Percentiles rank a stretch among this genome's conserved stretches.
Conservation (phyloP, 2,797 vertebrate genomes). For the Brotogeris chrysoptera region DNA sequence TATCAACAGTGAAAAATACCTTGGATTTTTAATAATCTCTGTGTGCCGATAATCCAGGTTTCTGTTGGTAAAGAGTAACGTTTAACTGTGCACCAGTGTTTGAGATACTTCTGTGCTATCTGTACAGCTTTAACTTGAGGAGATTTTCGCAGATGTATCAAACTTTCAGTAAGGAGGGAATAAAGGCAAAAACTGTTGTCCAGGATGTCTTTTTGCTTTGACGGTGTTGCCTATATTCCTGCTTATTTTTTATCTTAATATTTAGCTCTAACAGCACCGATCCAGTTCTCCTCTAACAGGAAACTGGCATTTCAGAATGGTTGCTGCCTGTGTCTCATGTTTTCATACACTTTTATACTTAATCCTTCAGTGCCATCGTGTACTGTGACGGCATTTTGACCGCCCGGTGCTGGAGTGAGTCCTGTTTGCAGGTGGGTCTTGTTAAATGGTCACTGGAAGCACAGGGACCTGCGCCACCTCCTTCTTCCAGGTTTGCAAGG, state of each 20-base stretch:
- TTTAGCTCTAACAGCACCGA: constrained; percentile 57
- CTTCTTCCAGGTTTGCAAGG: background rate
- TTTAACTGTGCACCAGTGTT: background rate
- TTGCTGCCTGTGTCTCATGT: constrained; percentile 38
- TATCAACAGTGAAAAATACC: background rate
- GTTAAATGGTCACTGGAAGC: background rate
- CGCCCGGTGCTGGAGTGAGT: rapidly evolving
- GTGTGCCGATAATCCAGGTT: background rate
- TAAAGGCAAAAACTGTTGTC: background rate
- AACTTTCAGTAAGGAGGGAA: background rate
- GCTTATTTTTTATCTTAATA: constrained; percentile 68
- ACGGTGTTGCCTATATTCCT: background rate
- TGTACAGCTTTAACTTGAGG: background rate
- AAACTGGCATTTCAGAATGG: constrained; percentile 54
- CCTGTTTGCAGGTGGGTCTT: background rate
- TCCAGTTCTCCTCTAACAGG: constrained; percentile 50
- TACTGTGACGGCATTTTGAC: background rate
- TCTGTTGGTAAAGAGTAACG: background rate
- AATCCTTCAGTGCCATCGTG: background rate
- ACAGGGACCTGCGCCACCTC: background rate
- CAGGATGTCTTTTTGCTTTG: background rate
- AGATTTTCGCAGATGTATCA: background rate
- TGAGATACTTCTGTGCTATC: background rate
- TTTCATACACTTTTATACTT: constrained; percentile 27
- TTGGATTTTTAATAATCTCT: background rate